Evolutionary conservation across 2,113 vertebrate genomes (phyloP), one percentile per base, ranked within the genome.

Genomic region (Prionailurus bengalensis): DNA sequence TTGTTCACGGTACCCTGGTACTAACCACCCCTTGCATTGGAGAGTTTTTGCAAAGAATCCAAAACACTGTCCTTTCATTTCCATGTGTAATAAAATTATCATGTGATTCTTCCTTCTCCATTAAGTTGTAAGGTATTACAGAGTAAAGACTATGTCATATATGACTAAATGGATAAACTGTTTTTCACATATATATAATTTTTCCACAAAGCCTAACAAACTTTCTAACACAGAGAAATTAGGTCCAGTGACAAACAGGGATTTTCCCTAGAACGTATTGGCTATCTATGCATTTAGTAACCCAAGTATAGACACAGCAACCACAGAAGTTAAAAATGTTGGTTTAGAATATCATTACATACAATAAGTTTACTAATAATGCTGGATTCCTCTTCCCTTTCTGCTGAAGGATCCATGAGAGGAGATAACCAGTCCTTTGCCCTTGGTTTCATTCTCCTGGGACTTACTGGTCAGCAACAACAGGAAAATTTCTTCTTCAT

Each of bases 361-460:
- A 31, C 11, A 78, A 7, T 29, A 63, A 85, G 7, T 85, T 74
- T 5, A 53, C 45, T 70, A 58, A 31, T 70, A 74, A 55, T 79
- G 68, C 71, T 85, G 29, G 25, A 13, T 63, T 78, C 45, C 17
- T 29, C 33, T 85, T 71, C 36, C 7, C 9, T 61, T 95, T 85
- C 53, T 23, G 3, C 61, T 12, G 15, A 89, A 84, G 73, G 23
- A 86, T 4, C 63, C n/a, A 94, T 74, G 92, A 78, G 5, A 17
- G 7, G 39, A 80, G 81, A 53, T 42, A 96, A 96, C 55, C 65
- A 91, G 1, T 86, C 81, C 0, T 39, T 42, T 12, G n/a, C 8
- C 6, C 17, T 42, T 8, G 36, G 86, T 7, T 97, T 97, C 45
- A 85, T 97, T 36, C 85, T 97, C 58, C 71, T 96, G 21, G 97